Evolutionary conservation across 2,113 vertebrate genomes (phyloP).

Genomic region (Sceloporus undulatus): DNA sequence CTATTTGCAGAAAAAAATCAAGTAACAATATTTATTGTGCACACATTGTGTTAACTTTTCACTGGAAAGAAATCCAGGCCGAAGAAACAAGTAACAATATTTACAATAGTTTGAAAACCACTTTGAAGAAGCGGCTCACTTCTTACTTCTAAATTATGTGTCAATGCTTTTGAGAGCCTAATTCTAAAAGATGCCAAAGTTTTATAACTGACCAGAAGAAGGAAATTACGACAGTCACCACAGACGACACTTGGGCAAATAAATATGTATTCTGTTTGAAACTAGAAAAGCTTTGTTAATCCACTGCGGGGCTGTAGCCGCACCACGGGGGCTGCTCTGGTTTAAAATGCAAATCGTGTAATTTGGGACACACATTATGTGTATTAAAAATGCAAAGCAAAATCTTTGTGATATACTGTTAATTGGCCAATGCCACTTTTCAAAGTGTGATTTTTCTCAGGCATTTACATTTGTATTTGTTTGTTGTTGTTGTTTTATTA

Average conservation of each 20-base stretch:
- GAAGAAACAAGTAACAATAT: too few relatives aligned
- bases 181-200: slow-evolving; percentile 10
- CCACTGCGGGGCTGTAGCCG: slow-evolving; percentile 65
- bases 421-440: slow-evolving; percentile 72
- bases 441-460: slow-evolving; percentile 70
- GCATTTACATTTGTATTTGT: slow-evolving; percentile 69
- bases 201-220: slow-evolving; percentile 52
- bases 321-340: slow-evolving; percentile 65
- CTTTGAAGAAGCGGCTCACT: background rate
- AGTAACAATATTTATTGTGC: background rate
- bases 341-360: slow-evolving; percentile 77
- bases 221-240: slow-evolving; percentile 56
- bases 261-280: slow-evolving; percentile 69
- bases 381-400: slow-evolving; percentile 77
- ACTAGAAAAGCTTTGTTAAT: slow-evolving; percentile 69
- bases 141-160: background rate
- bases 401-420: slow-evolving; percentile 69
- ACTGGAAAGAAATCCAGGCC: too few relatives aligned
- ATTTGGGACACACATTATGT: slow-evolving; percentile 72
- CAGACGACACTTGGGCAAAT: slow-evolving; percentile 66
- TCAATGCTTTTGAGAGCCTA: slow-evolving; percentile 1
- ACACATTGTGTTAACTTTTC: background rate
- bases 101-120: background rate
- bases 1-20: background rate
- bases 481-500: slow-evolving; percentile 30